Conservation (phyloP, 2,888 invertebrate species). For the Toxonevra muliebris region DNA sequence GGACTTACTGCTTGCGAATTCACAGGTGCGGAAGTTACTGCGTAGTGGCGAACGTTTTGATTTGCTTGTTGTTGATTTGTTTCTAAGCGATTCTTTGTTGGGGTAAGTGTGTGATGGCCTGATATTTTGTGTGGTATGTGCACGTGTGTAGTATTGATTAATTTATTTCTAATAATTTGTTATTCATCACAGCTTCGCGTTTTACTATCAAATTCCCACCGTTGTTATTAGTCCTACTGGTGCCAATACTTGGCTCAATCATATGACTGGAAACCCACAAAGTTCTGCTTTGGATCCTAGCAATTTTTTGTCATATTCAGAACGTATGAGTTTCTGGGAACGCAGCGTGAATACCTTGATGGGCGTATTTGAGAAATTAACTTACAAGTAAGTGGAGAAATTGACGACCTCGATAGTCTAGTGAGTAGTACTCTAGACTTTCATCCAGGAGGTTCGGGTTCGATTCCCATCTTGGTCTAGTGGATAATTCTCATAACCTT, state of each 20-base stretch:
- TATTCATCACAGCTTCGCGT: slow-evolving; percentile 54
- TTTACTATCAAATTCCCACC: slow-evolving; percentile 60
- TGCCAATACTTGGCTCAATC: slow-evolving; percentile 65
- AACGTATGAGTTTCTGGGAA: slow-evolving; percentile 65
- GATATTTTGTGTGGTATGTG: neutral
- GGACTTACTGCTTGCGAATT: slow-evolving; percentile 56
- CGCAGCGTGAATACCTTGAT: slow-evolving; percentile 64
- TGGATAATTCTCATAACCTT: no score
- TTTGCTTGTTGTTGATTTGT: slow-evolving; percentile 65
- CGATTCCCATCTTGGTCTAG: no score
- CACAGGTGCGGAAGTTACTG: slow-evolving; percentile 52
- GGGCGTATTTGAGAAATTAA: slow-evolving; percentile 60
- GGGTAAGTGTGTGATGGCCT: slow-evolving; percentile 49
- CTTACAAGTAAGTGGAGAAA: slow-evolving; percentile 55
- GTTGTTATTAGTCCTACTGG: slow-evolving; percentile 65
- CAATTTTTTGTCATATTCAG: slow-evolving; percentile 61
- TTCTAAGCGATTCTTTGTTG: slow-evolving; percentile 66
- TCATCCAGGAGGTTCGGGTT: no score
- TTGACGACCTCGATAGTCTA: no score
- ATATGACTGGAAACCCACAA: slow-evolving; percentile 66
- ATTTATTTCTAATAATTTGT: slow-evolving; percentile 9
- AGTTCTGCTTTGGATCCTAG: slow-evolving; percentile 66
- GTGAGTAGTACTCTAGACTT: no score
- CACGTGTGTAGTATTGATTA: neutral
- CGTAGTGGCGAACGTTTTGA: slow-evolving; percentile 57